These are phyloP conservation scores for Netelia inedita DNA, from an alignment of 2,888 invertebrate genomes.

Conservation along the genomic window DNA sequence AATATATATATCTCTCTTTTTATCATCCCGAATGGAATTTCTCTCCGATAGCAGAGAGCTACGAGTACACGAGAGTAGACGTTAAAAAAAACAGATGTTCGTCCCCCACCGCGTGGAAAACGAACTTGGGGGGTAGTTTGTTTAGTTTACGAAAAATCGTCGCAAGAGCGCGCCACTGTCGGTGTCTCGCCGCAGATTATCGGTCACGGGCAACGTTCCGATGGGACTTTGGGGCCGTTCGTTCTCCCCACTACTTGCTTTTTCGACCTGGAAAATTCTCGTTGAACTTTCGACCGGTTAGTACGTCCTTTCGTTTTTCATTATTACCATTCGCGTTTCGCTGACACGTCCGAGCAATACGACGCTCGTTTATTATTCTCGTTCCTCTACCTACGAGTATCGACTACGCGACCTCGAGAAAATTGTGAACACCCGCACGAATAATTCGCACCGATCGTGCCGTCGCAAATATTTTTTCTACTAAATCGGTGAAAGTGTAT, in stretches of 20 bases:
- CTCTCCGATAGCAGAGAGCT: background rate
- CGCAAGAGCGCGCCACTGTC: slow-evolving; percentile 26
- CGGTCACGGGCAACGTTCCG: background rate
- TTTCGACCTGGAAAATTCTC: slow-evolving; percentile 46
- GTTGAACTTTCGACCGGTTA: slow-evolving; percentile 11
- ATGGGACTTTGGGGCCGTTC: background rate
- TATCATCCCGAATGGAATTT: slow-evolving; percentile 3
- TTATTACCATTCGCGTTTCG: slow-evolving; percentile 3
- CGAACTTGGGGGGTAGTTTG: slow-evolving; percentile 50
- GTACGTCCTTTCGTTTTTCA: slow-evolving; percentile 26
- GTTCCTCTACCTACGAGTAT: background rate
- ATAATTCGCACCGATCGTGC: slow-evolving; percentile 32
- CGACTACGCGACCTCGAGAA: background rate
- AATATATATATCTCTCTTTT: background rate
- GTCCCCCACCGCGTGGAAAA: slow-evolving; percentile 2
- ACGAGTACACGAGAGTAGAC: background rate
- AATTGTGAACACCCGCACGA: background rate
- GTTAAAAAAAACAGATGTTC: slow-evolving; percentile 34
- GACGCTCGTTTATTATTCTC: slow-evolving; percentile 4
- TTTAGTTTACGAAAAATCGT: slow-evolving; percentile 7
- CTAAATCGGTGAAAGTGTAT: slow-evolving; percentile 54
- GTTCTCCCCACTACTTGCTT: slow-evolving; percentile 9
- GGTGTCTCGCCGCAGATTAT: slow-evolving; percentile 7
- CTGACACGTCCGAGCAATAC: slow-evolving; percentile 9
- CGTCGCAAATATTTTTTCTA: background rate